phyloP scores from a whole-genome alignment of 2,797 vertebrate species.

The Pseudomugil gertrudae region DNA sequence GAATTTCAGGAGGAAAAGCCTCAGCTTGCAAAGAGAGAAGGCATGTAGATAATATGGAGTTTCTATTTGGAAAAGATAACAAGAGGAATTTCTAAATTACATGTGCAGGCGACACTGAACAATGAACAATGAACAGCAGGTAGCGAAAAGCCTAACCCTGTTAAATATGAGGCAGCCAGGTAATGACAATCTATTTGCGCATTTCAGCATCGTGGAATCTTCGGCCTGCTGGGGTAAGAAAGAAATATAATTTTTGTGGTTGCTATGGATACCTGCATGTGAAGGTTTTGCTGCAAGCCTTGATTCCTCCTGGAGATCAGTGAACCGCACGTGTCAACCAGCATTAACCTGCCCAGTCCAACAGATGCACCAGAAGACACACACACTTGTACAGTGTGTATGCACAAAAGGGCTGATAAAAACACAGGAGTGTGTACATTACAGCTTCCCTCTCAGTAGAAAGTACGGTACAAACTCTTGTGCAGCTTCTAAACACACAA shows the following conservation, averaged over 20 bases:
- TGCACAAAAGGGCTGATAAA: constrained; percentile 52
- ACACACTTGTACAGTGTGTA: constrained; percentile 39
- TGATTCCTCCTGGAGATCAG: constrained; percentile 81
- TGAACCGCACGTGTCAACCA: constrained; percentile 78
- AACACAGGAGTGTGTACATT: constrained; percentile 49
- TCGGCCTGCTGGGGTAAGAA: constrained; percentile 61
- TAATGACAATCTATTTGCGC: constrained; percentile 82
- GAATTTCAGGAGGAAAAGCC: constrained; percentile 34
- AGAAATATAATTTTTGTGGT: constrained; percentile 78
- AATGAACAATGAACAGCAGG: constrained; percentile 65
- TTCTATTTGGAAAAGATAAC: constrained; percentile 54
- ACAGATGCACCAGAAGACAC: constrained; percentile 57
- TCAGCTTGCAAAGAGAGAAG: constrained; percentile 8
- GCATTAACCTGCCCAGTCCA: constrained; percentile 81
- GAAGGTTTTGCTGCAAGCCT: constrained; percentile 73
- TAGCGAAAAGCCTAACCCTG: constrained; percentile 70
- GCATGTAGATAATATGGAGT: constrained; percentile 50
- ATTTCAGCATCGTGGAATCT: constrained; percentile 79
- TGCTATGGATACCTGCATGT: constrained; percentile 82
- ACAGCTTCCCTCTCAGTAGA: constrained; percentile 43
- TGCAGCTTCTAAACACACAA: constrained; percentile 40
- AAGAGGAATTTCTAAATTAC: constrained; percentile 69
- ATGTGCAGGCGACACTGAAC: constrained; percentile 60
- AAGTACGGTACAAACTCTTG: constrained; percentile 32
- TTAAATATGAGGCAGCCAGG: constrained; percentile 71